phyloP scores from a whole-genome alignment of 2,888 invertebrate species.

The Amblyjoppa proteus region DNA sequence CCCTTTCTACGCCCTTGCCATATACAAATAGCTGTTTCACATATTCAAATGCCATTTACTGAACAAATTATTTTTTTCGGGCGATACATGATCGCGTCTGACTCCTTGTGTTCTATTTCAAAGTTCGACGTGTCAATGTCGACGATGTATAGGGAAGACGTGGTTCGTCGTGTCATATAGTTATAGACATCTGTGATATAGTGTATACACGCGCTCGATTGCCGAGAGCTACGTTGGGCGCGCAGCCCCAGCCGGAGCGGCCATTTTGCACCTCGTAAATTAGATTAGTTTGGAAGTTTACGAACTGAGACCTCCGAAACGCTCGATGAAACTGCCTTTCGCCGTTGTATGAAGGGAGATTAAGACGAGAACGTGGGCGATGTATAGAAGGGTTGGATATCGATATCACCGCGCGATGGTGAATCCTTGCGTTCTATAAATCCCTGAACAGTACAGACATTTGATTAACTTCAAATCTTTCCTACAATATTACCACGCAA shows the following conservation, averaged over 20 bases:
- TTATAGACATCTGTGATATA: constrained; percentile 28
- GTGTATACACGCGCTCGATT: constrained; percentile 29
- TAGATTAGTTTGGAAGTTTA: constrained; percentile 82
- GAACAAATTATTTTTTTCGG: not conserved
- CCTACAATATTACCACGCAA: not conserved
- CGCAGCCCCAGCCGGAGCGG: constrained; percentile 58
- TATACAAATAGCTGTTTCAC: not conserved
- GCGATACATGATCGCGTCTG: not conserved
- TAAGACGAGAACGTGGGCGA: constrained; percentile 78
- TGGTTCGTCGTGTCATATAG: constrained; percentile 36
- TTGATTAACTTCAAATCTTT: not conserved
- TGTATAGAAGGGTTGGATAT: constrained; percentile 74
- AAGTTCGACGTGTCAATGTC: constrained; percentile 21
- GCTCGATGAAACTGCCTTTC: constrained; percentile 66
- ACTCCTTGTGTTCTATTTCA: not conserved
- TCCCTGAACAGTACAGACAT: not conserved
- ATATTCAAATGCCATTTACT: not conserved
- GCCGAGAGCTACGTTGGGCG: constrained; percentile 31
- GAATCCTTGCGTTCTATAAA: not conserved
- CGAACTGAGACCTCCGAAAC: constrained; percentile 68
- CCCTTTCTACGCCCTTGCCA: no score
- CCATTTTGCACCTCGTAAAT: constrained; percentile 81
- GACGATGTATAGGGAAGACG: constrained; percentile 21
- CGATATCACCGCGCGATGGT: not conserved
- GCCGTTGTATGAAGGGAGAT: constrained; percentile 75